Conservation (phyloP, 2,888 invertebrate species). For the Harpalus rubripes region DNA sequence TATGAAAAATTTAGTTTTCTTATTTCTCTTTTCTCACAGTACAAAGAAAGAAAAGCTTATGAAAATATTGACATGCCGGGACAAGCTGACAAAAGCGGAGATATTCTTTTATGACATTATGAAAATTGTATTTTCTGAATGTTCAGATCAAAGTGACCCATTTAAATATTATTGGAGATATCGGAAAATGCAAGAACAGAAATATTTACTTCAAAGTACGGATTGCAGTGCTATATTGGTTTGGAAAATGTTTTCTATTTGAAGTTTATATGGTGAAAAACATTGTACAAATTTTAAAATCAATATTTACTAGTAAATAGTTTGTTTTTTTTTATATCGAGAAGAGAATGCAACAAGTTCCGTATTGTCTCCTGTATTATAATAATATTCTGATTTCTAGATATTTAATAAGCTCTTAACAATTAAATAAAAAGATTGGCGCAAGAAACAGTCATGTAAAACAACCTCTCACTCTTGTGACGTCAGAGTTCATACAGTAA, state of each 20-base stretch:
- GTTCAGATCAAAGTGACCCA: constrained; percentile 34
- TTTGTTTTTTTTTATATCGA: too few species aligned
- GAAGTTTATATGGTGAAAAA: too few species aligned
- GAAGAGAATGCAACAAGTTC: too few species aligned
- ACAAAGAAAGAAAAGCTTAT: constrained; percentile 21
- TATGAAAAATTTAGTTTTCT: not conserved
- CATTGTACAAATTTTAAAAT: too few species aligned
- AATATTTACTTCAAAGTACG: not conserved
- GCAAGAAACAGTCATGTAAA: too few species aligned
- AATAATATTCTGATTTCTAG: too few species aligned
- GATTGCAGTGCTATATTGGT: not conserved
- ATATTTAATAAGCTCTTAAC: too few species aligned
- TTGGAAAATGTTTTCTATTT: not conserved
- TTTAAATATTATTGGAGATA: constrained; percentile 2
- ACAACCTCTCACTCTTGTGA: too few species aligned
- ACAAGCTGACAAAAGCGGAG: not conserved
- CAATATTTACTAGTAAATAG: too few species aligned
- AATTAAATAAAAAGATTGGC: too few species aligned
- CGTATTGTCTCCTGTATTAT: too few species aligned
- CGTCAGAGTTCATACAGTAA: too few species aligned
- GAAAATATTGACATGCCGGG: constrained; percentile 19
- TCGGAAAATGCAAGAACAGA: not conserved
- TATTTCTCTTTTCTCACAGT: not conserved
- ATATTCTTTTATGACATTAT: not conserved
- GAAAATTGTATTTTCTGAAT: constrained; percentile 18